Base-by-base conservation (phyloP, 1,140 invertebrate genomes). In the Lethocerus indicus region DNA sequence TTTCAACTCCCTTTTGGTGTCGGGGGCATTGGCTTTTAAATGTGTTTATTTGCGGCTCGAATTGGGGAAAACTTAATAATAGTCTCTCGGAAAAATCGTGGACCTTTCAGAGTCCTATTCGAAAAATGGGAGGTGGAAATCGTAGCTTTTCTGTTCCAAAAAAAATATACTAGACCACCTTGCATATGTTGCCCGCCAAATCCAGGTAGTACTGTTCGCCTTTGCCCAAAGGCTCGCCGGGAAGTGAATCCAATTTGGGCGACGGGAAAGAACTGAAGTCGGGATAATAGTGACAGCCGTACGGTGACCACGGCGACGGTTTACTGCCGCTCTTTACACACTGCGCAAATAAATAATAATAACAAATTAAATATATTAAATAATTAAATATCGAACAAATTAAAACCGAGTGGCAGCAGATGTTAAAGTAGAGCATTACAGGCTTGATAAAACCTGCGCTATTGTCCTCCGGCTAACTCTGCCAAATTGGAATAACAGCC, bases 181-280 rank as follows among this genome's bases (percentile, higher is more conserved):
- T 94, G 56, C 87, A 79, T 47, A 97, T 92, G 61, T 95, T 93
- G 2, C 92, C 91, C n/a, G 88, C 89, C 47, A 97, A 69, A 64
- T 96, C 91, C 46, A 93, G 70, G 64, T 84, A 97, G 64, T 95
- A 95, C 60, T 95, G 89, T 63, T 93, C 87, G 16, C 91, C 91
- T 55, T 81, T 79, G 54, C 76, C 76, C 1, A 94, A 66, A 0
- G 87, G 86, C 63, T 90, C 87, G 57, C 80, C 72, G 32, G 88
- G 87, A 50, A 92, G 64, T 9, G 84, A 83, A 62, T 88, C 82
- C 48, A 90, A 62, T 56, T 83, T 81, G 39, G 87, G 83, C 54
- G 83, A 76, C 39, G 89, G 83, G 67, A 93, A 81, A 49, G 82
- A 79, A 63, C 77, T 78, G 1, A 79, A 74, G 62, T 86, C 80